Conservation (phyloP, 2,888 invertebrate species). For the Ormyrus rosae region DNA sequence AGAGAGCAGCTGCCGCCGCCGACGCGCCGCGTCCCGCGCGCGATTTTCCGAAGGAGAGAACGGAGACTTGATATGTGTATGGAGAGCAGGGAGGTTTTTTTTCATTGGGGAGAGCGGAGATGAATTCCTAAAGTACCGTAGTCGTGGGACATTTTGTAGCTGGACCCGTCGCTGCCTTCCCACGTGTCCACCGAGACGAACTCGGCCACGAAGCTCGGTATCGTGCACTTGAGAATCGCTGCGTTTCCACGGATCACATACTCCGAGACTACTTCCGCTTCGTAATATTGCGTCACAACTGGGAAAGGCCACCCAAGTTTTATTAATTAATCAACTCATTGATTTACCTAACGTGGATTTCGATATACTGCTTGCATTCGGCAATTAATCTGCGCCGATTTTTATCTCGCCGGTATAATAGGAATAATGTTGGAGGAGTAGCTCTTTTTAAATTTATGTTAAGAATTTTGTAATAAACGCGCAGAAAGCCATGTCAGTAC, state of each 20-base stretch:
- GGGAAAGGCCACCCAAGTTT: slow-evolving; percentile 59
- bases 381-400: too few relatives aligned
- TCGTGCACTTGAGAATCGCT: slow-evolving; percentile 91
- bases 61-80: too few relatives aligned
- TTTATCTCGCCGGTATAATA: too few relatives aligned
- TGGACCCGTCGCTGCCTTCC: slow-evolving; percentile 82
- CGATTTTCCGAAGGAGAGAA: not conserved
- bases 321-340: too few relatives aligned
- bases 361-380: too few relatives aligned
- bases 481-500: slow-evolving; percentile 60
- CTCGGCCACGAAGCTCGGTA: slow-evolving; percentile 93
- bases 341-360: too few relatives aligned
- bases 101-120: too few relatives aligned
- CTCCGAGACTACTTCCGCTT: slow-evolving; percentile 92
- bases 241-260: slow-evolving; percentile 93
- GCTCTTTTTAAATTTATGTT: not conserved
- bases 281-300: slow-evolving; percentile 94
- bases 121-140: slow-evolving; percentile 80
- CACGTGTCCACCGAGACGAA: slow-evolving; percentile 93
- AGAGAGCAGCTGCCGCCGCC: slow-evolving; percentile 1
- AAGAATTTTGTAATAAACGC: not conserved
- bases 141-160: slow-evolving; percentile 83
- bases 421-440: not conserved
- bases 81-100: too few relatives aligned
- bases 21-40: not conserved